Evolutionary conservation across 2,797 vertebrate species (phyloP).

Genomic region (Chloroceryle amazona): DNA sequence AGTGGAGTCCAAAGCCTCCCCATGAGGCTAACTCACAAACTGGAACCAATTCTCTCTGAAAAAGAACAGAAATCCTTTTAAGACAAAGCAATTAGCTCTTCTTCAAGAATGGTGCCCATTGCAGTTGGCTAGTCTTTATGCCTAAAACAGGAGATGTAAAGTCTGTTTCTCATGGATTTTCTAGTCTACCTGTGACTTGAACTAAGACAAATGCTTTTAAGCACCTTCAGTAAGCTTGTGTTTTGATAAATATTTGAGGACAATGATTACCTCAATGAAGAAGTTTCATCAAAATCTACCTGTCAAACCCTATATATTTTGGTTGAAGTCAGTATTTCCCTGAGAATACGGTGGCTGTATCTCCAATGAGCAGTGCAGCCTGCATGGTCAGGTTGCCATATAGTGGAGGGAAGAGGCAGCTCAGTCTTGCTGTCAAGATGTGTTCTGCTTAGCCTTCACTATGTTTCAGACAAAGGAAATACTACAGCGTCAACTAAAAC

Average conservation of each 20-base stretch:
- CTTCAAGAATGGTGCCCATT: not conserved
- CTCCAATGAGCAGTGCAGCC: not conserved
- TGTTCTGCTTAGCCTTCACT: not conserved
- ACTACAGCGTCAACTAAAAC: not conserved
- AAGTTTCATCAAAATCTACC: not conserved
- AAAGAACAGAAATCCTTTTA: not conserved
- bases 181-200: not conserved
- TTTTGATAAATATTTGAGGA: not conserved
- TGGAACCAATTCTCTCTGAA: not conserved
- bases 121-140: not conserved
- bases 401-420: not conserved
- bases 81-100: not conserved
- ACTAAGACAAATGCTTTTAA: not conserved
- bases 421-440: not conserved
- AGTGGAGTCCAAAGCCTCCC: not conserved
- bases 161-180: not conserved
- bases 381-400: fast-evolving
- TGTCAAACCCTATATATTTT: not conserved
- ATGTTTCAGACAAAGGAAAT: not conserved
- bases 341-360: not conserved
- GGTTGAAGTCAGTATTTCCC: not conserved
- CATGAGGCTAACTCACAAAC: not conserved
- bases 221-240: not conserved
- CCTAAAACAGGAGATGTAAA: not conserved
- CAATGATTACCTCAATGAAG: not conserved